Evolutionary conservation across 92 coral and sea anemone genomes (phyloP).

Genomic region (Bergia puertoricense): DNA sequence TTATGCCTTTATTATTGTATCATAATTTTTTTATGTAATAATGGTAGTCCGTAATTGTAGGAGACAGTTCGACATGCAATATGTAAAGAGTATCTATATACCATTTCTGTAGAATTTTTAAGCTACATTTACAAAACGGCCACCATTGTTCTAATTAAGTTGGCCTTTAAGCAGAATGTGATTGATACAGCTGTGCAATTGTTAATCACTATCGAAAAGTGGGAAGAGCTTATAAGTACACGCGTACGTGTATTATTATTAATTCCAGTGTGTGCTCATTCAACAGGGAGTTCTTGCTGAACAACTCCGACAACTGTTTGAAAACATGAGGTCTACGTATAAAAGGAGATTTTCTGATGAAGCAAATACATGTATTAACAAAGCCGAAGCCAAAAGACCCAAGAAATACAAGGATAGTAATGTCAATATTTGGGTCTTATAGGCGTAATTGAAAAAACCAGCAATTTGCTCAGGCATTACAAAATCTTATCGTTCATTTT

Average conservation of each 20-base stretch:
- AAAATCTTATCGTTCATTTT: too few relatives aligned
- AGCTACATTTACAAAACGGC: background rate
- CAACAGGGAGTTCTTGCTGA: background rate
- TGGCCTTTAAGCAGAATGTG: too few relatives aligned
- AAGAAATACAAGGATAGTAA: background rate
- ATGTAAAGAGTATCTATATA: background rate
- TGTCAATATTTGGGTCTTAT: too few relatives aligned
- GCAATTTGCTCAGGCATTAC: too few relatives aligned
- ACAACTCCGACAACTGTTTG: background rate
- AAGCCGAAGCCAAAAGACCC: background rate
- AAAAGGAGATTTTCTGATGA: background rate
- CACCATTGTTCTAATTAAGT: too few relatives aligned
- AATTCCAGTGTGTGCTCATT: background rate
- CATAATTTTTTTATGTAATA: background rate
- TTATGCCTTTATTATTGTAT: background rate
- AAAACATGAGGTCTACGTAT: background rate
- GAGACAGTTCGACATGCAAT: background rate
- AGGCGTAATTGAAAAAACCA: too few relatives aligned
- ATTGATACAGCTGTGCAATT: too few relatives aligned
- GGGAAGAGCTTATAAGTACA: too few relatives aligned
- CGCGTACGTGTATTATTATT: background rate
- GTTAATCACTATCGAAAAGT: too few relatives aligned
- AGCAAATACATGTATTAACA: background rate
- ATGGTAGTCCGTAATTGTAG: background rate
- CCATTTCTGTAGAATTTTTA: background rate